A percentile compares a stretch with the other conserved stretches of the same genome.
phyloP scores from a whole-genome alignment of 2,113 vertebrate species.

The Perca schrenkii region DNA sequence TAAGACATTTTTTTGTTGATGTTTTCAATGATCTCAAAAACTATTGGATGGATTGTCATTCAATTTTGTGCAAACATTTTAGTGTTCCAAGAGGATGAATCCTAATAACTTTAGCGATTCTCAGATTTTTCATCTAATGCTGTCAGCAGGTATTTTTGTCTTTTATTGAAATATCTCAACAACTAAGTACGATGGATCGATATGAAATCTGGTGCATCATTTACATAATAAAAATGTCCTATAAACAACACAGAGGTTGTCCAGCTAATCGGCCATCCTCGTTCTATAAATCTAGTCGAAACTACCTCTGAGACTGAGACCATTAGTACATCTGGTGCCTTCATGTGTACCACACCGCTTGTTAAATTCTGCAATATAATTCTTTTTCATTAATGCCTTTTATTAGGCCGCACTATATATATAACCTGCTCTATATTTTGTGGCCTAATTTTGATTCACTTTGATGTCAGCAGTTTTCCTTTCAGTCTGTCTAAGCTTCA shows the following conservation, averaged over 20 bases:
- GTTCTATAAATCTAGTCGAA: neutral
- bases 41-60: neutral
- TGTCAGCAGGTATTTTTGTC: neutral
- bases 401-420: conserved; percentile 8
- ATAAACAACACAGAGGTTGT: neutral
- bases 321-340: neutral
- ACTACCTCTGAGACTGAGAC: neutral
- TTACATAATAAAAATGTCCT: neutral
- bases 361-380: neutral
- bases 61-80: too few relatives aligned
- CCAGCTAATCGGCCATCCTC: neutral
- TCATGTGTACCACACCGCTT: neutral
- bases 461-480: conserved; percentile 57
- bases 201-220: neutral
- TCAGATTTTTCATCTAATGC: neutral
- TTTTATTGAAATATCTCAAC: neutral
- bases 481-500: conserved; percentile 36
- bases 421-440: conserved; percentile 36
- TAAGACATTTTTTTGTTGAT: neutral
- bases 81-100: neutral
- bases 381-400: conserved; percentile 6
- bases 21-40: neutral
- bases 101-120: neutral
- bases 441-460: conserved; percentile 57
- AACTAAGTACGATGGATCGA: neutral